Evolutionary conservation across 2,113 vertebrate species (phyloP), one percentile per base, ranked within the genome.

Genomic region (Thermophis baileyi): DNA sequence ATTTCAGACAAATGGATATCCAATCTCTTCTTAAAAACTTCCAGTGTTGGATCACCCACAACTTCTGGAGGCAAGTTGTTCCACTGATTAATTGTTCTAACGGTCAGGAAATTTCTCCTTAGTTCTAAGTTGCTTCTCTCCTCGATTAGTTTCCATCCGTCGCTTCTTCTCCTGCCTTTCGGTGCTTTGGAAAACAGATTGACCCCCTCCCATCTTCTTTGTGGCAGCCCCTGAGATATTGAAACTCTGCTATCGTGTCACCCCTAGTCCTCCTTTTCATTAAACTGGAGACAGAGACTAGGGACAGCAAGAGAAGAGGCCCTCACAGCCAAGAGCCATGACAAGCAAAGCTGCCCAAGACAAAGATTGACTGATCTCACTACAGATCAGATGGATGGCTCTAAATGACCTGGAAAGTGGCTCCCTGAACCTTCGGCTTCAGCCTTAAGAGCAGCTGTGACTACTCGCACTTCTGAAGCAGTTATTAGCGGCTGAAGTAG

Each of bases 401-500:
- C 97, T 95, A 96, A 97, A 95, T 97, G 98, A 98, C 97, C 98
- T 98, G 97, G 95, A 94, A 97, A 98, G 97, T 94, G 94, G 95
- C 95, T 97, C 92, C 85, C 90, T 0, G 96, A 97, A 97, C 97
- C 96, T 97, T 85, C 95, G 96, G 97, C 97, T 94, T 88, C 96
- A 94, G 94, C 97, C 94, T 93, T 95, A 95, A 98, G 96, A 97
- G 96, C 94, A 92, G 95, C 96, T 96, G 95, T 94, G 95, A 93
- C 96, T 95, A 93, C 96, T 94, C 44, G 90, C 95, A 95, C 96
- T 96, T 97, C 97, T 95, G 96, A 97, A 96, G 97, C 95, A 97
- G 97, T 98, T 98, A 98, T 98, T 98, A 98, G 97, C 69, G 97
- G 95, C 97, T 96, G 96, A 96, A 97, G 97, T 94, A 95, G 85